Evolutionary conservation across 2,888 invertebrate genomes (phyloP), one percentile per base, ranked within the genome.

Genomic region (Phaonia tiefii): DNA sequence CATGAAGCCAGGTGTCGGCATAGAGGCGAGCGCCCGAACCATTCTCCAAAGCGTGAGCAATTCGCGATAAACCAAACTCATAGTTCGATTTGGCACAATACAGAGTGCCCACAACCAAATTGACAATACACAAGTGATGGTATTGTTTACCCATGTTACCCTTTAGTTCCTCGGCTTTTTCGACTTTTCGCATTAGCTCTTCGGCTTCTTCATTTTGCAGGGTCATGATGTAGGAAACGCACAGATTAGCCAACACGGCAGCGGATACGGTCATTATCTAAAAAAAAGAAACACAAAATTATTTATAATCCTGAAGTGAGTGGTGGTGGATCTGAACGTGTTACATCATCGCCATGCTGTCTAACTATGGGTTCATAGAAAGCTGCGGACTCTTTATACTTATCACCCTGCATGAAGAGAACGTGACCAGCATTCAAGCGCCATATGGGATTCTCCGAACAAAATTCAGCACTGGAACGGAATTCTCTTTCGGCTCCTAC

Each of bases 21-120:
- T 99, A 99, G 8, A 99, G 92, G 88, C 99, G 96, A 1, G 89
- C 86, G 0, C 91, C 90, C 2, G 90, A 89, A 1, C 90, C 91
- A 20, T 90, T 90, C 75, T 91, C 91, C 77, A 99, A 91, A 46
- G 99, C 99, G 91, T 99, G 99, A 88, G 99, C 98, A 0, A 99
- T 97, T 81, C 99, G 93, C 0, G 98, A 98, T 86, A 99, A 96
- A 0, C 99, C 99, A 91, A 99, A 99, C 90, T 99, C 99, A 87
- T 98, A 99, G 91, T 99, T 99, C 0, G 98, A 98, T 91, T 99
- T 99, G 1, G 99, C 97, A 89, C 99, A 99, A 90, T 99, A 99
- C 44, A 99, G 91, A 0, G 99, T 99, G 13, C 99, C 99, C 83
- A 99, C 99, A 0, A 99, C 99, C 69, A 99, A 93, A 91, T 99